Evolutionary conservation across 2,113 vertebrate species (phyloP).

Genomic region (Azemiops feae): DNA sequence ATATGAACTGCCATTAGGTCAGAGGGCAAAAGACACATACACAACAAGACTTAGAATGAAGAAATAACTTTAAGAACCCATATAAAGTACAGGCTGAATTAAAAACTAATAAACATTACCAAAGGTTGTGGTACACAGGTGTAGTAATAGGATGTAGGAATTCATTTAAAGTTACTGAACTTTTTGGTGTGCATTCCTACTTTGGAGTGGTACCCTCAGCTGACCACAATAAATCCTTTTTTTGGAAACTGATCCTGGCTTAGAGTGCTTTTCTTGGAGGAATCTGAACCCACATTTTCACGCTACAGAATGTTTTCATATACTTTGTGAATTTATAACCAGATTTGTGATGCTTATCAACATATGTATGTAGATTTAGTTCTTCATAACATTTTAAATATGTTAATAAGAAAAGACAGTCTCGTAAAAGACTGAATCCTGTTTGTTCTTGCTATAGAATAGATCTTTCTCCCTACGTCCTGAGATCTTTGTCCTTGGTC

Average conservation of each 20-base stretch:
- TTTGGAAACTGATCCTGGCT: neutral
- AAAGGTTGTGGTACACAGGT: neutral
- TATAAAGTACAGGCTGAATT: neutral
- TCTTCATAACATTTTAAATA: neutral
- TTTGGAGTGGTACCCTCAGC: neutral
- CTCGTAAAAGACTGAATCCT: neutral
- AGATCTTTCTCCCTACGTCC: neutral
- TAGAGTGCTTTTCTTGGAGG: neutral
- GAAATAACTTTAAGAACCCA: neutral
- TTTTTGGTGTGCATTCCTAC: neutral
- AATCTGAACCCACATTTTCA: neutral
- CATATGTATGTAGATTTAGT: neutral
- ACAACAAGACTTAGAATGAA: neutral
- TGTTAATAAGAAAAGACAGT: neutral
- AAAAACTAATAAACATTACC: neutral
- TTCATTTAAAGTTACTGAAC: neutral
- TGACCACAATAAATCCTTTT: neutral
- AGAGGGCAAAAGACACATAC: neutral
- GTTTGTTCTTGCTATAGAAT: too few relatives aligned
- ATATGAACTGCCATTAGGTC: neutral
- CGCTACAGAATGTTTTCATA: neutral
- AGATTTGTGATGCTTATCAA: neutral
- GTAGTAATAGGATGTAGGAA: neutral
- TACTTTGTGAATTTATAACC: neutral
- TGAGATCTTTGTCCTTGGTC: neutral